phyloP scores from a whole-genome alignment of 1,140 invertebrate species.

The Dreissena polymorpha region DNA sequence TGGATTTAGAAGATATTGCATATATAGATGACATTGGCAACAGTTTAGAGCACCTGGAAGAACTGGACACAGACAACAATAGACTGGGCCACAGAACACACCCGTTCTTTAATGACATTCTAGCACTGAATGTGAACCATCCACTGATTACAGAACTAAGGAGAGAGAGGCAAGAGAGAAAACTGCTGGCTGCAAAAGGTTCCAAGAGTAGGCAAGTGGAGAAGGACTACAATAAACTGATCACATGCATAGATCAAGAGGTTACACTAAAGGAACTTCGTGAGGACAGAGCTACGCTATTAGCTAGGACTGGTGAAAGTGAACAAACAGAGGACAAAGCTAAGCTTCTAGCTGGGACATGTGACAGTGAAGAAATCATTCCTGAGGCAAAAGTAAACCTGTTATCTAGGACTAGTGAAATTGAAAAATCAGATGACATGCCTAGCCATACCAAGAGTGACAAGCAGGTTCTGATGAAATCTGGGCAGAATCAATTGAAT shows the following conservation, averaged over 20 bases:
- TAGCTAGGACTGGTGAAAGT: neutral
- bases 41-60: neutral
- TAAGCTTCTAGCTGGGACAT: neutral
- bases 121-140: constrained; percentile 17
- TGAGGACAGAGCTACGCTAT: constrained; percentile 13
- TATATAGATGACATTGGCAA: constrained; percentile 49
- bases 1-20: constrained; percentile 36
- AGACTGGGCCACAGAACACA: constrained; percentile 8
- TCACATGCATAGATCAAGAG: constrained; percentile 12
- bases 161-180: constrained; percentile 30
- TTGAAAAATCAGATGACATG: too few species aligned
- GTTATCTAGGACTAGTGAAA: too few species aligned
- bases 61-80: neutral
- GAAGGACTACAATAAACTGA: neutral
- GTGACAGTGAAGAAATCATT: too few species aligned
- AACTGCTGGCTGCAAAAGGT: neutral
- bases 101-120: constrained; percentile 3
- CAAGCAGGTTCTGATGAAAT: too few species aligned
- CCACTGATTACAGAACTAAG: constrained; percentile 23
- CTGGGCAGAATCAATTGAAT: too few species aligned
- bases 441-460: too few species aligned
- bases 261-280: constrained; percentile 7
- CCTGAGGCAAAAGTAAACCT: too few species aligned
- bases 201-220: neutral
- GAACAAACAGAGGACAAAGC: neutral